phyloP scores from a whole-genome alignment of 2,888 invertebrate genomes.

The Ochlodes sylvanus region DNA sequence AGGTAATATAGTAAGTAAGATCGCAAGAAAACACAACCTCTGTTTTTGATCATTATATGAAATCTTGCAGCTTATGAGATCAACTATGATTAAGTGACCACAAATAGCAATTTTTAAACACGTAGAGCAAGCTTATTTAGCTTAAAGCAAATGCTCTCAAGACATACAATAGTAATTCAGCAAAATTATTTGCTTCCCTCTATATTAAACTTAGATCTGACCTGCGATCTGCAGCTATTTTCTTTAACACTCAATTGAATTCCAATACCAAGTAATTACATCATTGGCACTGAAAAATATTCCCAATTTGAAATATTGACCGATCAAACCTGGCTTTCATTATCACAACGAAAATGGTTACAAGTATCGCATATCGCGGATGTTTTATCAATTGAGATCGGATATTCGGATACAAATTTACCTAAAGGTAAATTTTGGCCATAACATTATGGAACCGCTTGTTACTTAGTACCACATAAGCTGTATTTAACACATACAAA shows the following conservation, averaged over 20 bases:
- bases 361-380: too few species aligned
- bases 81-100: conserved; percentile 4
- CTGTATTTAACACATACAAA: too few species aligned
- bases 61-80: conserved; percentile 28
- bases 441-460: too few species aligned
- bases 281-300: conserved; percentile 8
- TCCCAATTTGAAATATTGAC: background rate
- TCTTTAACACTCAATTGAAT: background rate
- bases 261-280: background rate
- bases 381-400: too few species aligned
- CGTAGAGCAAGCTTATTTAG: background rate
- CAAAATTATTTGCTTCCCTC: background rate
- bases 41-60: conserved; percentile 15
- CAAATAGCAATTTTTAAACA: conserved; percentile 9
- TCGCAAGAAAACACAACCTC: conserved; percentile 26
- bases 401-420: too few species aligned
- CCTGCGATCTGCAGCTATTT: background rate
- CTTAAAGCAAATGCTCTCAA: conserved; percentile 16
- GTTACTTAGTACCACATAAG: too few species aligned
- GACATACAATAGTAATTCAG: background rate
- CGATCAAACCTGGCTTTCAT: background rate
- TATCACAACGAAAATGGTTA: background rate
- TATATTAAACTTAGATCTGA: background rate
- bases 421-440: too few species aligned
- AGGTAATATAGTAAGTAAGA: background rate